Conservation (phyloP, 2,888 invertebrate genomes). For the Axea sp. region DNA sequence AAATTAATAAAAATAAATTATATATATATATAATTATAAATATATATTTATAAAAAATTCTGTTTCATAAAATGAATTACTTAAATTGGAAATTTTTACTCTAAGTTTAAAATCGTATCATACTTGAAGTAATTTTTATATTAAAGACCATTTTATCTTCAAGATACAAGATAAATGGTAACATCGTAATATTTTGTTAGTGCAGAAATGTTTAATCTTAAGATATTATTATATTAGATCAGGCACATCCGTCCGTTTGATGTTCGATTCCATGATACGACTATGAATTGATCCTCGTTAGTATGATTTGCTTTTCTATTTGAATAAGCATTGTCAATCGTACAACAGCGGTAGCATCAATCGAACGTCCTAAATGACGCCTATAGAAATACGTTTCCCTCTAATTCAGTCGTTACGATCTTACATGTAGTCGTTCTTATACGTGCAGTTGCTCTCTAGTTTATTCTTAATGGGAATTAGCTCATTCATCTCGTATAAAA, state of each 20-base stretch:
- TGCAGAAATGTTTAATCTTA: no score
- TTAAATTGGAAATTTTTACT: no score
- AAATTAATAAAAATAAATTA: no score
- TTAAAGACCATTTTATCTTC: no score
- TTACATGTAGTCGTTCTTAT: slow-evolving; percentile 3
- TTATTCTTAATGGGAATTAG: slow-evolving; percentile 69
- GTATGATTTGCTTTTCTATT: slow-evolving; percentile 37
- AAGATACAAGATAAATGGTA: no score
- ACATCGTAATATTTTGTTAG: neutral
- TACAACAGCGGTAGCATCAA: slow-evolving; percentile 33
- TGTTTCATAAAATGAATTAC: no score
- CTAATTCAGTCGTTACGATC: slow-evolving; percentile 12
- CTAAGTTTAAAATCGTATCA: no score
- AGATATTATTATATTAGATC: neutral
- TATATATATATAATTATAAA: no score
- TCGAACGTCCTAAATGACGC: slow-evolving; percentile 32
- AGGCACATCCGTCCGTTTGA: neutral
- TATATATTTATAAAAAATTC: no score
- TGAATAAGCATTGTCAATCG: slow-evolving; percentile 37
- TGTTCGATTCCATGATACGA: slow-evolving; percentile 7
- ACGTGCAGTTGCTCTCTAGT: slow-evolving; percentile 17
- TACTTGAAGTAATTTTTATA: no score
- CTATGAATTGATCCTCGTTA: slow-evolving; percentile 33
- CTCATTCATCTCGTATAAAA: slow-evolving; percentile 72
- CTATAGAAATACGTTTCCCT: slow-evolving; percentile 33